Base-by-base conservation (phyloP, 2,113 vertebrate species). In the Phycodurus eques region DNA sequence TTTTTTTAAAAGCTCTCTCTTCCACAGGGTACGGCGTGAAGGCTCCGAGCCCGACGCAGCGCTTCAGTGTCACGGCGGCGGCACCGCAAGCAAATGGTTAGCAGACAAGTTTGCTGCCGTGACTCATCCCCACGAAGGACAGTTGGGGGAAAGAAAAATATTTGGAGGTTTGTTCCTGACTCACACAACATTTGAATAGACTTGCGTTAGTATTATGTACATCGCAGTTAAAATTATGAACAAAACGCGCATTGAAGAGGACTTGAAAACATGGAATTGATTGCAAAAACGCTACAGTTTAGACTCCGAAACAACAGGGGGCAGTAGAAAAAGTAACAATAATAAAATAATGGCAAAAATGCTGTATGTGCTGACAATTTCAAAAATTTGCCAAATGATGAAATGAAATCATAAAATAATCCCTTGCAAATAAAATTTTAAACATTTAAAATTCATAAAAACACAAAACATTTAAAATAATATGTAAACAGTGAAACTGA, bases 21-120 rank as follows among this genome's bases (percentile, higher is more conserved):
- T 33, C 47, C 67, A 54, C 49, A 35, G 67, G 5, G 66, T 33
- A 13, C 12, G 43, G 47, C 14, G 20, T 12, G 31, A 76, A 76
- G 68, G 47, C 71, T 64, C 73, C 75, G 57, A 8, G 39, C 42
- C 42, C 64, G 61, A 49, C 76, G 69, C 59, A 65, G 74, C 70
- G 0, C 53, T 64, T 22, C 42, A 70, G 71, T 53, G 72, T 77
- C 61, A 72, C 33, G 68, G 43, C 19, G 68, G 74, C 74, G 79
- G 75, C 10, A 65, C 64, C 69, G 35, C 57, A 63, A 76, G 70
- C 57, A 44, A 64, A 72, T 22, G 74, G 74, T 79, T 46, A 49
- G 35, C 67, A 60, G 14, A 22, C 43, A 44, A 54, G 67, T 51
- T 46, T 54, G 77, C 57, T 66, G 19, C 70, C 65, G 73, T 65